phyloP scores from a whole-genome alignment of 1,140 invertebrate species.

The Solen grandis region DNA sequence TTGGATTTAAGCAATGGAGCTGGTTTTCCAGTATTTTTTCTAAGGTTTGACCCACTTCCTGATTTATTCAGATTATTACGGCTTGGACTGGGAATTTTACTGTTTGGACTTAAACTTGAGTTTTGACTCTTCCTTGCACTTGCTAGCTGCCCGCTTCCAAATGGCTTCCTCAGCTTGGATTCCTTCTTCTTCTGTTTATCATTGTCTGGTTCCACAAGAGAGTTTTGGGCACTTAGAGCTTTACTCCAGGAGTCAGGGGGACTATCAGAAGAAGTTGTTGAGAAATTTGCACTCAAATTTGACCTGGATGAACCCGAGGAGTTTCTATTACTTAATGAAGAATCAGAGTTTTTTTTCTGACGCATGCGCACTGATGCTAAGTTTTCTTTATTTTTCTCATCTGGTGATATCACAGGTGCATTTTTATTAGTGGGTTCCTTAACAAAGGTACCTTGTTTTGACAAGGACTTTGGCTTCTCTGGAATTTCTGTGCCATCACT shows the following conservation, averaged over 20 bases:
- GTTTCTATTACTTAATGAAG: slow-evolving; percentile 33
- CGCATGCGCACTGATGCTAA: slow-evolving; percentile 16
- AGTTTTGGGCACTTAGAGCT: slow-evolving; percentile 63
- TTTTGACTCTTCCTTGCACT: not conserved
- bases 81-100: slow-evolving; percentile 49
- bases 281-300: slow-evolving; percentile 50
- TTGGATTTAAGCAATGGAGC: slow-evolving; percentile 60
- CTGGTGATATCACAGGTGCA: slow-evolving; percentile 59
- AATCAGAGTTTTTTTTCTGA: slow-evolving; percentile 24
- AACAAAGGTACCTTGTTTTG: slow-evolving; percentile 93
- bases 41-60: slow-evolving; percentile 9
- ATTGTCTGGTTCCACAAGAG: slow-evolving; percentile 53
- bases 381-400: slow-evolving; percentile 56
- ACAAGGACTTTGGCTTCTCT: slow-evolving; percentile 68
- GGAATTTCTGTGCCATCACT: slow-evolving; percentile 50
- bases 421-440: slow-evolving; percentile 84
- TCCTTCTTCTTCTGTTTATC: slow-evolving; percentile 49
- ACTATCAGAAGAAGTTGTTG: slow-evolving; percentile 52
- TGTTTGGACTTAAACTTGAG: not conserved
- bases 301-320: slow-evolving; percentile 37
- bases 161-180: not conserved
- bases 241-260: slow-evolving; percentile 66
- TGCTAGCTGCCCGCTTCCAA: slow-evolving; percentile 4
- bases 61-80: slow-evolving; percentile 54
- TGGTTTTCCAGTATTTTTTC: slow-evolving; percentile 49